Evolutionary conservation across 2,888 invertebrate genomes (phyloP), one percentile per base, ranked within the genome.

Genomic region (Coenonympha arcania): DNA sequence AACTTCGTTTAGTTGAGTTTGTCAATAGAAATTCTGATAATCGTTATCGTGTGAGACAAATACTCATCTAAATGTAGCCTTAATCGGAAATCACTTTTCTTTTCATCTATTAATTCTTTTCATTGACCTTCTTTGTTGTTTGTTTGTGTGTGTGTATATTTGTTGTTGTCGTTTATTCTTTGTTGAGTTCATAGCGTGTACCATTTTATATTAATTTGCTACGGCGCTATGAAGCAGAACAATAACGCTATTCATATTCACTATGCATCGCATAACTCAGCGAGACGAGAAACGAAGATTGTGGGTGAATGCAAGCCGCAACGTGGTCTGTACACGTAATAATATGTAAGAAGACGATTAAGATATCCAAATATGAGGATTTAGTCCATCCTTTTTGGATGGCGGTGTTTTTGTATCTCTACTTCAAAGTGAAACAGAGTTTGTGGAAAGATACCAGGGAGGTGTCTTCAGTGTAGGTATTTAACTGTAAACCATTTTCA

Each of bases 161-260:
- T n/a, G n/a, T n/a, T n/a, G n/a, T n/a, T n/a, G n/a, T n/a, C n/a
- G n/a, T n/a, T n/a, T n/a, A n/a, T n/a, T 6, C 11, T 30, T 19
- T 41, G 28, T 39, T 22, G 15, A 8, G 22, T n/a, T 28, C 16
- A n/a, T 26, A 15, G 15, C 5, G n/a, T 40, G 28, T 30, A 41
- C n/a, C 18, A 28, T 41, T 30, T 28, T 9, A 41, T 48, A 41
- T 30, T n/a, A 46, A 22, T 40, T 40, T 19, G 15, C 13, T 39
- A 15, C 24, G 11, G 4, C 13, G 19, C 16, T 6, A 34, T 13
- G 20, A 16, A 28, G 19, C 33, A 43, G 34, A 11, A 47, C 26
- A 52, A 44, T 34, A 19, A 43, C 28, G 24, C 33, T 22, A 55
- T 55, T 52, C 24, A 48, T 49, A 49, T 47, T 49, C 46, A 49